Conservation (phyloP, 2,113 vertebrate genomes). For the Globicephala melas region DNA sequence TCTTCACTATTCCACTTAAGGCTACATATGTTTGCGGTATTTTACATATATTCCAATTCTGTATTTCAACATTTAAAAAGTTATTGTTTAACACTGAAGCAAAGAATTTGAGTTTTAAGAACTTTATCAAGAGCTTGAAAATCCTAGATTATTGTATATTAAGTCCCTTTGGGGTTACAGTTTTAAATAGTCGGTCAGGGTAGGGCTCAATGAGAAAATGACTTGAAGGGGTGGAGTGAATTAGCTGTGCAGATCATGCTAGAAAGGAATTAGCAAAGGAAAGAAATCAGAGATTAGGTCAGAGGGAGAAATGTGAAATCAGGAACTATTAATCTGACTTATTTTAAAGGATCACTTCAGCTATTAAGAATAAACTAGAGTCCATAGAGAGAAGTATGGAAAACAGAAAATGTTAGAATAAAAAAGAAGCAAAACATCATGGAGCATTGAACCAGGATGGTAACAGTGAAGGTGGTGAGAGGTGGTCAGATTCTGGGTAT, state of each 20-base stretch:
- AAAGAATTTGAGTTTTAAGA: conserved; percentile 11
- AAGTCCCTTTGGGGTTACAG: background rate
- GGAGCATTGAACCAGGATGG: no score
- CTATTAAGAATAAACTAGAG: background rate
- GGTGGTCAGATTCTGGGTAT: background rate
- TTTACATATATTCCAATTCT: background rate
- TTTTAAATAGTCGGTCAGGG: background rate
- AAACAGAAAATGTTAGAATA: background rate
- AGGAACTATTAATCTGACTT: background rate
- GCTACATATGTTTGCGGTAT: background rate
- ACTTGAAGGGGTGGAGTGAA: background rate
- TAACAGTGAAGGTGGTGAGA: background rate
- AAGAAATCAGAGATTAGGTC: background rate
- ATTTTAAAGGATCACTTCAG: background rate
- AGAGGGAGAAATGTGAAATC: background rate
- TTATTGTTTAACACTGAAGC: background rate
- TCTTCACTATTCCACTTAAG: background rate
- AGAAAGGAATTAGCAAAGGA: background rate
- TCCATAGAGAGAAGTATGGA: background rate
- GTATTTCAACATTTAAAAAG: background rate
- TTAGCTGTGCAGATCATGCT: background rate
- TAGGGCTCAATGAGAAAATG: background rate
- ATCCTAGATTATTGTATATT: background rate
- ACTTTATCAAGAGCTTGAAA: background rate
- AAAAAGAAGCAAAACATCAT: background rate